These are phyloP conservation scores for Notocelia uddmanniana DNA, from an alignment of 2,888 invertebrate genomes.

Conservation along the genomic window DNA sequence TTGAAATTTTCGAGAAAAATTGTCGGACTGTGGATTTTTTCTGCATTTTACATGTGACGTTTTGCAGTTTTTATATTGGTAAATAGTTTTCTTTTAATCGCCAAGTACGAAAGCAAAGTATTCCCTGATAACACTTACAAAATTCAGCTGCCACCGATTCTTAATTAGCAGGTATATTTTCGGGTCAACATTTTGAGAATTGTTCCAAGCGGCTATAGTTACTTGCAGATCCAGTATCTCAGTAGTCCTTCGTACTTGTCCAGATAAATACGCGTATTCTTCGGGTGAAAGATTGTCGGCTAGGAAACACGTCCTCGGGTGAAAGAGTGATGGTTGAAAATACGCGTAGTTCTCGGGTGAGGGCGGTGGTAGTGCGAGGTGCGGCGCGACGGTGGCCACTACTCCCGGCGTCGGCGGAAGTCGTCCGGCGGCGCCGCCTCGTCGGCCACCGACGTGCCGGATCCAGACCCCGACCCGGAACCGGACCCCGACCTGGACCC, in stretches of 20 bases:
- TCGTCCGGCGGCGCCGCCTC: slow-evolving; percentile 50
- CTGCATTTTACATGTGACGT: neutral
- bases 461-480: slow-evolving; percentile 54
- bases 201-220: no score
- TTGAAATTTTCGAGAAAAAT: slow-evolving; percentile 1
- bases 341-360: no score
- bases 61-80: neutral
- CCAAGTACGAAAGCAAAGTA: slow-evolving; percentile 1
- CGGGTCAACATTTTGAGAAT: no score
- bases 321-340: no score
- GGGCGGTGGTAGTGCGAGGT: neutral
- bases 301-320: no score
- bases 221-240: no score
- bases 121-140: neutral
- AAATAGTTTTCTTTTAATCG: neutral
- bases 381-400: slow-evolving; percentile 40
- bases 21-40: slow-evolving; percentile 19
- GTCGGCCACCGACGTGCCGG: slow-evolving; percentile 56
- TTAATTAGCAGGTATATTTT: no score
- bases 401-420: slow-evolving; percentile 45
- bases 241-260: slow-evolving; percentile 1
- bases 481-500: no score
- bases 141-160: no score
- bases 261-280: no score
- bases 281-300: no score